Base-by-base conservation (phyloP, 2,797 vertebrate species). In the Danio tinwini region DNA sequence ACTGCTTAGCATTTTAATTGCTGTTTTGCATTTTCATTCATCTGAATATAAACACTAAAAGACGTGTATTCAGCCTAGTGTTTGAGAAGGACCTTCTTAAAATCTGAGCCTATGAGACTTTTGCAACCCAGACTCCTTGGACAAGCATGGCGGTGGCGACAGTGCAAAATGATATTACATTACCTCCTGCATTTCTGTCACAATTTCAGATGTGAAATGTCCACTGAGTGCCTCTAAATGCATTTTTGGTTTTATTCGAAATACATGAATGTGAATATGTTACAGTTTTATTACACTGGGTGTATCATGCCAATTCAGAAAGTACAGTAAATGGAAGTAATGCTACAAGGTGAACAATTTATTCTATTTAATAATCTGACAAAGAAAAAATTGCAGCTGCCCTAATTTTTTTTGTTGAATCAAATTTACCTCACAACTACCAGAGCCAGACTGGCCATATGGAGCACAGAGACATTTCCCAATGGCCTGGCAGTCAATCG, bases 31-130 rank as follows among this genome's bases (percentile, higher is more conserved):
- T 80, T 47, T 80, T 12, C 80, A 84, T 88, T 86, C 62, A 44
- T 74, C 49, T 85, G 79, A 81, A 72, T 50, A 76, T 84, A 79
- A 88, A 87, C 68, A 10, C 50, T 9, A 17, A 80, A 69, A 61
- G 16, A 53, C 73, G 7, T 53, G 29, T 17, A 87, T 80, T 73
- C 58, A n/a, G 47, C 55, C 0, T 68, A 44, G 81, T 58, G 80
- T 88, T 84, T 84, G 83, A 81, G 79, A 61, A 52, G 5, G 61
- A 42, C 39, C 14, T 2, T 42, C 9, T 39, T 29, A 29, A 29
- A 29, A 7, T 59, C 11, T 7, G 21, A 37, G 21, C 37, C 6
- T 37, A 13, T 37, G 6, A 5, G 53, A 55, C 10, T 55, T 19
- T 6, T 3, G 29, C 3, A 29, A 29, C 29, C 29, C 29, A 29